Base-by-base conservation (phyloP, 2,797 vertebrate species). In the Sebastes cheni region DNA sequence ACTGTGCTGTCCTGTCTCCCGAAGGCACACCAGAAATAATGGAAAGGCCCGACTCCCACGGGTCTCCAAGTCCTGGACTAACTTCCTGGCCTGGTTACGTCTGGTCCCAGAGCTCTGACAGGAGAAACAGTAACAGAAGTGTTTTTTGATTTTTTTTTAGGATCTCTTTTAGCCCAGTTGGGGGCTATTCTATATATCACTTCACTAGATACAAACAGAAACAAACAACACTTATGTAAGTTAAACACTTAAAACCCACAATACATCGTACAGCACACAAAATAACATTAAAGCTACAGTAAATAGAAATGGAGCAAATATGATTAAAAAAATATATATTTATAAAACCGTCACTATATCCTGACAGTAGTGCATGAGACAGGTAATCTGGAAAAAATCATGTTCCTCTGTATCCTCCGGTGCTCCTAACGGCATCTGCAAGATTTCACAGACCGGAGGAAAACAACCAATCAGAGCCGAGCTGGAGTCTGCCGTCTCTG, bases 21-120 rank as follows among this genome's bases (percentile, higher is more conserved):
- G 73, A 42, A 99, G 96, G 81, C 97, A 96, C 6, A 96, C 91
- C 65, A 99, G 85, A 86, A 99, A 99, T 0, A 92, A 55, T 0
- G 96, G 92, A 55, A 98, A 97, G 4, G 98, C 98, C 77, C 27
- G 86, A 67, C 92, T 96, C 27, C 98, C 98, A 7, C 98, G 96
- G 3, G 93, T 98, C 93, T 97, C 97, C 8, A 99, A 80, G 73
- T 99, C 97, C 0, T 2, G 93, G 69, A 97, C 39, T 64, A 99
- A 86, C 85, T 97, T 87, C 23, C 98, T 94, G 79, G 97, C 97
- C 87, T 98, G 97, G 25, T 97, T 96, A 1, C 95, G 93, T 66
- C 96, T 96, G 42, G 93, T 95, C 55, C 95, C 95, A 0, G 94
- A 79, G 0, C 67, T 88, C 99, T 99, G 94, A 50, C 0, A 25